Conservation (phyloP, 2,797 vertebrate species). For the Lerista edwardsae region DNA sequence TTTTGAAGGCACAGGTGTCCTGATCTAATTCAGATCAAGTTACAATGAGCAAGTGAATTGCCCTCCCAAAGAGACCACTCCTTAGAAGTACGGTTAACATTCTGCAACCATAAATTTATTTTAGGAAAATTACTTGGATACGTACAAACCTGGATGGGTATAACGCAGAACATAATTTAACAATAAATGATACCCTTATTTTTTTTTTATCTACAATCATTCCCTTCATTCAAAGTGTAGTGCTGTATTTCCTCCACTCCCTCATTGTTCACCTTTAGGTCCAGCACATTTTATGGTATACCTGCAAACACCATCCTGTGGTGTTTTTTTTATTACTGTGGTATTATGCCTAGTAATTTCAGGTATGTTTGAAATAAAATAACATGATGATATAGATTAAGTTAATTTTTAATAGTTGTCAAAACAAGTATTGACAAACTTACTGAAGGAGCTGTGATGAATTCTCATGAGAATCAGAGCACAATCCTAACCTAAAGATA, state of each 20-base stretch:
- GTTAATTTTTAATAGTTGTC: background rate
- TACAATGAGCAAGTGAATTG: background rate
- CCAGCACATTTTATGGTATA: background rate
- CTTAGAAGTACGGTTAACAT: background rate
- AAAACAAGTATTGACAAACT: background rate
- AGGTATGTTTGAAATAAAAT: background rate
- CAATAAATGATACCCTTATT: background rate
- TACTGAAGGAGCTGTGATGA: background rate
- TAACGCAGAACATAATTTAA: background rate
- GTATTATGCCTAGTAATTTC: background rate
- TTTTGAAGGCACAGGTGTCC: slow-evolving; percentile 1
- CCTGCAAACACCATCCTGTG: background rate
- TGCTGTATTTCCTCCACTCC: too few relatives aligned
- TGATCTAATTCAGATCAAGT: slow-evolving; percentile 11
- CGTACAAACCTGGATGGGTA: background rate
- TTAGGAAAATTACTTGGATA: background rate
- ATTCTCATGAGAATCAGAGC: background rate
- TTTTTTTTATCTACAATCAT: background rate
- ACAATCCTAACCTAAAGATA: too few relatives aligned
- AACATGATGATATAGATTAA: background rate
- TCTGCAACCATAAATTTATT: background rate
- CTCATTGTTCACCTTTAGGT: background rate
- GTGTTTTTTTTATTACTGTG: background rate
- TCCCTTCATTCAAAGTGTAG: background rate
- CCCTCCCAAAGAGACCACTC: background rate